A percentile compares a stretch with the other conserved stretches of the same genome.
These are phyloP conservation scores for Pseudopodoces humilis DNA, from an alignment of 2,113 vertebrate genomes.

Conservation along the genomic window DNA sequence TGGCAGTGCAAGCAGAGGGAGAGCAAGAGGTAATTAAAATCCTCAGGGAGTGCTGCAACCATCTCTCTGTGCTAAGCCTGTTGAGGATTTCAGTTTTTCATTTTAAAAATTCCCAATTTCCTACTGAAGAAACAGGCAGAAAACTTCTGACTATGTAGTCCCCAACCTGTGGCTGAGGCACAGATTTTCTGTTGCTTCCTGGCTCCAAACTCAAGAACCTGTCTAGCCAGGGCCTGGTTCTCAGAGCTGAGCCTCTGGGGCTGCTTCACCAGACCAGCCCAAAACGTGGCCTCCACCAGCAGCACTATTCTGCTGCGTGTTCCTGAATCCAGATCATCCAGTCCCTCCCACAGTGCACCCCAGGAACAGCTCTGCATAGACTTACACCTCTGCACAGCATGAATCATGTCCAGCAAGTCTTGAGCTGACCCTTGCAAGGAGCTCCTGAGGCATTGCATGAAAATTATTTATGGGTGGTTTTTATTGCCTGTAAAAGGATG, in stretches of 20 bases:
- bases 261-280: not conserved
- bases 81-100: not conserved
- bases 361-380: not conserved
- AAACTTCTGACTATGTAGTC: not conserved
- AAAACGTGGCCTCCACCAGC: fast-evolving
- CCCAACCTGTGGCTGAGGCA: not conserved
- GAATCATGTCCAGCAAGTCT: not conserved
- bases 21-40: not conserved
- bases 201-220: not conserved
- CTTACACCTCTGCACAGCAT: not conserved
- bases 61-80: not conserved
- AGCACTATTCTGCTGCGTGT: not conserved
- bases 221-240: not conserved
- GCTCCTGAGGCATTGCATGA: not conserved
- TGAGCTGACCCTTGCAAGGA: constrained; percentile 2
- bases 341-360: not conserved
- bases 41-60: not conserved
- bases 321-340: not conserved
- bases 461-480: constrained; percentile 39
- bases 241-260: not conserved
- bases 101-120: not conserved
- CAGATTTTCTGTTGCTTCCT: not conserved
- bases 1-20: not conserved
- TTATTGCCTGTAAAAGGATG: constrained; percentile 37
- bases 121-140: not conserved